Evolutionary conservation across 1,140 invertebrate genomes (phyloP).

Genomic region (Diploscapter pachys): DNA sequence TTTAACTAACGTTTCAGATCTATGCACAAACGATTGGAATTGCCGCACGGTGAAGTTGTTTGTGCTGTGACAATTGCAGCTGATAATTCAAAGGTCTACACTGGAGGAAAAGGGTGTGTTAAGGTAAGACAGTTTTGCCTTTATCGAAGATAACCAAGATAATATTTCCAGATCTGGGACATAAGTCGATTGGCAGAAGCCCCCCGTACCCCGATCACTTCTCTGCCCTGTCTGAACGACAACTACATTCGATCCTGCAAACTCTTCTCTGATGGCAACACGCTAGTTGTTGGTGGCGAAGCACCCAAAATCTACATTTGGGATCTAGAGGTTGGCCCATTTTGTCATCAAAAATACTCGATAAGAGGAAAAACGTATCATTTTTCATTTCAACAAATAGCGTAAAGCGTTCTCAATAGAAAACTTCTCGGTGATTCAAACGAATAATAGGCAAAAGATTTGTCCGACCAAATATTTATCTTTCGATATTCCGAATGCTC

Average conservation of each 20-base stretch:
- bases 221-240: conserved; percentile 86
- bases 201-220: conserved; percentile 79
- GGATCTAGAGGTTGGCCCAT: conserved; percentile 69
- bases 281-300: conserved; percentile 92
- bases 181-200: conserved; percentile 61
- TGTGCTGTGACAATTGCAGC: conserved; percentile 81
- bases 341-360: too few relatives aligned
- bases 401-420: too few relatives aligned
- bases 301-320: conserved; percentile 91
- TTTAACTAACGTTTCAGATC: not conserved
- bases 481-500: too few relatives aligned
- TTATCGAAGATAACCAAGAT: too few relatives aligned
- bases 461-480: too few relatives aligned
- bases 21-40: conserved; percentile 72
- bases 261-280: conserved; percentile 87
- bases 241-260: conserved; percentile 97
- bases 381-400: too few relatives aligned
- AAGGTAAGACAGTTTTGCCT: conserved; percentile 63
- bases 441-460: too few relatives aligned
- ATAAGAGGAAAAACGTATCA: too few relatives aligned
- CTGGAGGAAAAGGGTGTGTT: conserved; percentile 96
- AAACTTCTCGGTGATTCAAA: too few relatives aligned
- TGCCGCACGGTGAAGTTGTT: conserved; percentile 90
- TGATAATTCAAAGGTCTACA: conserved; percentile 89
- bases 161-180: conserved; percentile 66